Conservation (phyloP, 2,113 vertebrate species). For the Sceloporus undulatus region DNA sequence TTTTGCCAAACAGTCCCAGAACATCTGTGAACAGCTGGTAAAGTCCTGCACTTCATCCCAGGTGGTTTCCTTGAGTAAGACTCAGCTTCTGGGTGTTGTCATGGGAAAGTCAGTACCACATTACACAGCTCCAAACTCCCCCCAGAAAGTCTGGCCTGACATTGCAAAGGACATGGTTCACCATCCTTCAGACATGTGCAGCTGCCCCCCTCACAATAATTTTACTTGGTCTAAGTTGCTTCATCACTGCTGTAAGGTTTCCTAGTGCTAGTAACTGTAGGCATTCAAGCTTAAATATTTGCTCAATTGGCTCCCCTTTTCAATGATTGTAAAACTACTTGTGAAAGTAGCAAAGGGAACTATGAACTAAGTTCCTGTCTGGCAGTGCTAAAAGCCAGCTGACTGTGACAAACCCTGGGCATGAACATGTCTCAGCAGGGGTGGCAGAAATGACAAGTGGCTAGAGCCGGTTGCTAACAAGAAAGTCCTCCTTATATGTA, state of each 20-base stretch:
- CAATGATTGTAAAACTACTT: not conserved
- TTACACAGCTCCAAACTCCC: conserved; percentile 14
- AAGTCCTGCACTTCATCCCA: conserved; percentile 26
- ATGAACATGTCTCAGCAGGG: not conserved
- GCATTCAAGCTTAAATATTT: not conserved
- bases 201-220: not conserved
- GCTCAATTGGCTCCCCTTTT: not conserved
- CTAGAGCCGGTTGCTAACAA: no score
- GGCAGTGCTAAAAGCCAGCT: not conserved
- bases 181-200: conserved; percentile 3
- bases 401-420: not conserved
- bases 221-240: not conserved
- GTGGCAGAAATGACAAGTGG: no score
- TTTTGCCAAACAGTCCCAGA: conserved; percentile 13
- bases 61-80: conserved; percentile 19
- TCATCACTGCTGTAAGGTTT: no score
- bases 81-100: conserved; percentile 15
- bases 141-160: not conserved
- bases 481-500: no score
- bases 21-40: conserved; percentile 36
- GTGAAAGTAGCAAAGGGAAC: not conserved
- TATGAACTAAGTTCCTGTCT: not conserved
- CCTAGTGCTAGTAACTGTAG: not conserved
- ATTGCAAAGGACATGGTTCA: not conserved
- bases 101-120: conserved; percentile 35